A percentile compares a stretch with the other conserved stretches of the same genome.
Conservation (phyloP, 2,113 vertebrate species). For the Gnathonemus longibarbis region DNA sequence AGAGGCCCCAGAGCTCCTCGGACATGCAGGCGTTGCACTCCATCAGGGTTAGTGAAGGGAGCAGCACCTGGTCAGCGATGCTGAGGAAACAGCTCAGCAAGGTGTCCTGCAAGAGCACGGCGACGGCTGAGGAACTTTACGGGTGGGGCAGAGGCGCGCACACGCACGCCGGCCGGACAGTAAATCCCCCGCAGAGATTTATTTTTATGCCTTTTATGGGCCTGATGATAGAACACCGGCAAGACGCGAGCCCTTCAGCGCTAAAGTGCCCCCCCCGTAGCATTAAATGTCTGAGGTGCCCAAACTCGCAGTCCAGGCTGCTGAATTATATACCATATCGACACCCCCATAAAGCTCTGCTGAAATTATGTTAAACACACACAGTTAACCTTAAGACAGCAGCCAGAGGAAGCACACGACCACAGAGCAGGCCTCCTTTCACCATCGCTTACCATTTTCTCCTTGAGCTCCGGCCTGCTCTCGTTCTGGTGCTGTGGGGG, state of each 20-base stretch:
- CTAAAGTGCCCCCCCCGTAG: background rate
- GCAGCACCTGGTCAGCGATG: constrained; percentile 80
- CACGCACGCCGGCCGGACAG: background rate
- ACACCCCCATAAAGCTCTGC: background rate
- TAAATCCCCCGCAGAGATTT: constrained; percentile 1
- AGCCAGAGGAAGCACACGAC: background rate
- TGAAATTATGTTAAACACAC: constrained; percentile 6
- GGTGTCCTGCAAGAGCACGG: constrained; percentile 59
- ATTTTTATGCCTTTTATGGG: constrained; percentile 11
- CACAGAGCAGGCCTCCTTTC: background rate
- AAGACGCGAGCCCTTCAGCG: background rate
- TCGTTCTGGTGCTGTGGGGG: constrained; percentile 64
- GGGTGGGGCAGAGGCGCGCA: constrained; percentile 11
- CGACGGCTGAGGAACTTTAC: constrained; percentile 31
- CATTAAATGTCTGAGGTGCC: background rate
- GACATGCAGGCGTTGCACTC: constrained; percentile 95
- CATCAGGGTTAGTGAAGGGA: constrained; percentile 76
- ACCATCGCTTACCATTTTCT: constrained; percentile 67
- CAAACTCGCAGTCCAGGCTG: background rate
- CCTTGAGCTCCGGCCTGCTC: constrained; percentile 70
- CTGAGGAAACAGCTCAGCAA: constrained; percentile 79
- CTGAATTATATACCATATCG: background rate
- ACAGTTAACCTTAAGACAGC: background rate
- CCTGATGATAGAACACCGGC: background rate
- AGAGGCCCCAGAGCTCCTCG: constrained; percentile 91